phyloP scores from a whole-genome alignment of 2,113 vertebrate genomes.

The Gobio gobio region DNA sequence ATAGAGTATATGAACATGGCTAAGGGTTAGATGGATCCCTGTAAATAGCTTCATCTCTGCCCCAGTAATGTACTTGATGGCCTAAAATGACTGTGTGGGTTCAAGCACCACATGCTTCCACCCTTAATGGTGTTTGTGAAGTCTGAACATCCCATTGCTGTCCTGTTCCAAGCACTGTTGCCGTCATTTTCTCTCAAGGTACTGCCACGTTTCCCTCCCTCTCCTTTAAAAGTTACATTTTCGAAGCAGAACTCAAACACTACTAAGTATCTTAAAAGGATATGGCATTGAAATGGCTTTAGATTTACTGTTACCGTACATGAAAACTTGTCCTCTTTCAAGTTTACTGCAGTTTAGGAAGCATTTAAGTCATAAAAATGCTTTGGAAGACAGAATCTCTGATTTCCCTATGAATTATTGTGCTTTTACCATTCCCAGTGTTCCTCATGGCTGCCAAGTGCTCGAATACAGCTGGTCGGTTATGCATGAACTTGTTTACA shows the following conservation, averaged over 20 bases:
- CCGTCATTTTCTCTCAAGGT: constrained; percentile 24
- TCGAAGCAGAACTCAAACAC: constrained; percentile 8
- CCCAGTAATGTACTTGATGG: constrained; percentile 45
- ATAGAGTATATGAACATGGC: constrained; percentile 8
- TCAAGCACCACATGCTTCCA: constrained; percentile 32
- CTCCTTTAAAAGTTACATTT: not conserved
- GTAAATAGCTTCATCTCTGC: constrained; percentile 40
- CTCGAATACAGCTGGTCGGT: not conserved
- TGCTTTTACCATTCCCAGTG: not conserved
- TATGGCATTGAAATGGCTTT: not conserved
- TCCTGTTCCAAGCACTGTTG: not conserved
- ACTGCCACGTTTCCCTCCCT: not conserved
- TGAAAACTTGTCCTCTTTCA: not conserved
- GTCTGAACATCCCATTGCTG: constrained; percentile 38
- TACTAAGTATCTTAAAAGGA: not conserved
- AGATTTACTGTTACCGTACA: not conserved
- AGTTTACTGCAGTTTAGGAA: constrained; percentile 7
- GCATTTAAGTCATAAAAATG: constrained; percentile 3
- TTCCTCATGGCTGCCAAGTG: not conserved
- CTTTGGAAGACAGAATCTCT: not conserved
- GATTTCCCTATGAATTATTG: not conserved
- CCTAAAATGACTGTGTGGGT: constrained; percentile 40
- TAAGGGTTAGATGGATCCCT: constrained; percentile 29
- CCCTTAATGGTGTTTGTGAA: constrained; percentile 41
- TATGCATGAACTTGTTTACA: not conserved